A percentile compares a stretch with the other conserved stretches of the same genome.
Conservation (phyloP, 1,140 invertebrate genomes). For the Fopius arisanus region DNA sequence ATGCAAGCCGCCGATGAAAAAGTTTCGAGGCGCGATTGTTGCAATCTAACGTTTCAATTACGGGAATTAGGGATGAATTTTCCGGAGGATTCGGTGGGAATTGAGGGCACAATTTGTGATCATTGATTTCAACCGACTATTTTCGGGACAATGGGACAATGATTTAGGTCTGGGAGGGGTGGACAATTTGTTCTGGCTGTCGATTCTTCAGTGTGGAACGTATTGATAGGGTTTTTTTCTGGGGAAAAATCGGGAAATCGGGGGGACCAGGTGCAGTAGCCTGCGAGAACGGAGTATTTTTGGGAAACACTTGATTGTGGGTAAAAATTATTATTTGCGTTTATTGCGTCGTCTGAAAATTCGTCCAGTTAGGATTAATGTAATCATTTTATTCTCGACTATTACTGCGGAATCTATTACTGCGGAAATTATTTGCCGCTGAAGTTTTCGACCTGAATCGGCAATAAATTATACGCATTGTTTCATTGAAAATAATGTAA, state of each 20-base stretch:
- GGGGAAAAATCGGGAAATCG: not conserved
- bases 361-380: too few species aligned
- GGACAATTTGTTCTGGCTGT: slow-evolving; percentile 1
- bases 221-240: not conserved
- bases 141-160: slow-evolving; percentile 22
- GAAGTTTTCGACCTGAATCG: too few species aligned
- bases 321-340: too few species aligned
- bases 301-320: too few species aligned
- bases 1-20: not conserved
- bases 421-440: too few species aligned
- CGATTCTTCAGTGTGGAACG: not conserved
- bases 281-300: not conserved
- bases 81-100: slow-evolving; percentile 18
- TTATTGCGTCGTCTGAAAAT: too few species aligned
- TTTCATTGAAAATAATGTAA: too few species aligned
- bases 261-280: not conserved
- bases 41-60: slow-evolving; percentile 1
- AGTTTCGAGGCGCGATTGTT: not conserved
- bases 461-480: too few species aligned
- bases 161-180: not conserved
- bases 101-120: slow-evolving; percentile 25
- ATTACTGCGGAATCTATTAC: too few species aligned
- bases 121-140: slow-evolving; percentile 26
- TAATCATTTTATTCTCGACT: too few species aligned
- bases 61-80: not conserved